Evolutionary conservation across 2,888 invertebrate genomes (phyloP).

Genomic region (Andrena trimmerana): DNA sequence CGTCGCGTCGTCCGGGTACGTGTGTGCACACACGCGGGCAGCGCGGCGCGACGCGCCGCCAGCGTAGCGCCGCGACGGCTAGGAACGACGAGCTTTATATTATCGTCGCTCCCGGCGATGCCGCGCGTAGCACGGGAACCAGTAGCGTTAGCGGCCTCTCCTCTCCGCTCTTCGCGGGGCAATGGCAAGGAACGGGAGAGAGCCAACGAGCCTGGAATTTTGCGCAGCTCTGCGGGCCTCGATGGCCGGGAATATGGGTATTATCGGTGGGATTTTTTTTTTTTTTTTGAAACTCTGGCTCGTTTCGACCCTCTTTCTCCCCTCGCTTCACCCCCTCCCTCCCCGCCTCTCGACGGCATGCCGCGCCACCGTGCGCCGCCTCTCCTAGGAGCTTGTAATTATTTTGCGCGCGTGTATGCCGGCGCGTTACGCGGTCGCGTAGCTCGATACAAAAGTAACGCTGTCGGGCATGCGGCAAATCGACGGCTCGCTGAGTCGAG

Average conservation of each 20-base stretch:
- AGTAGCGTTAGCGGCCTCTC: constrained; percentile 32
- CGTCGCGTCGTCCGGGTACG: background rate
- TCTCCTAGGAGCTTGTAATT: constrained; percentile 51
- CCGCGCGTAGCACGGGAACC: constrained; percentile 55
- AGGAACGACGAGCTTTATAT: constrained; percentile 64
- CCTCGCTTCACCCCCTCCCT: background rate
- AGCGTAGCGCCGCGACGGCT: constrained; percentile 55
- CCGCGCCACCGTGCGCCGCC: background rate
- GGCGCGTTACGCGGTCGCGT: constrained; percentile 53
- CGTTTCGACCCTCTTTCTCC: constrained; percentile 41
- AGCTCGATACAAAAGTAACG: constrained; percentile 55
- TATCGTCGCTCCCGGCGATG: constrained; percentile 65
- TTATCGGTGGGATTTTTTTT: constrained; percentile 58
- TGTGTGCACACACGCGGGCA: background rate
- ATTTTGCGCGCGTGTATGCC: constrained; percentile 41
- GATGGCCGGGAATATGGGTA: constrained; percentile 63
- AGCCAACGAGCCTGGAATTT: constrained; percentile 59
- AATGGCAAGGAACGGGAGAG: background rate
- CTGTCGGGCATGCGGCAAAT: constrained; percentile 54
- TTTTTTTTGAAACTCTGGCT: constrained; percentile 48
- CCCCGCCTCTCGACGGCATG: no score
- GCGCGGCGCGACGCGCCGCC: constrained; percentile 28
- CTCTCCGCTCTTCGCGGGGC: constrained; percentile 18
- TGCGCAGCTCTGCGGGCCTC: constrained; percentile 60
- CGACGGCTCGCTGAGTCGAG: constrained; percentile 49